A percentile compares a stretch with the other conserved stretches of the same genome.
Conservation (phyloP, 2,888 invertebrate genomes). For the Diplazon laetatorius region DNA sequence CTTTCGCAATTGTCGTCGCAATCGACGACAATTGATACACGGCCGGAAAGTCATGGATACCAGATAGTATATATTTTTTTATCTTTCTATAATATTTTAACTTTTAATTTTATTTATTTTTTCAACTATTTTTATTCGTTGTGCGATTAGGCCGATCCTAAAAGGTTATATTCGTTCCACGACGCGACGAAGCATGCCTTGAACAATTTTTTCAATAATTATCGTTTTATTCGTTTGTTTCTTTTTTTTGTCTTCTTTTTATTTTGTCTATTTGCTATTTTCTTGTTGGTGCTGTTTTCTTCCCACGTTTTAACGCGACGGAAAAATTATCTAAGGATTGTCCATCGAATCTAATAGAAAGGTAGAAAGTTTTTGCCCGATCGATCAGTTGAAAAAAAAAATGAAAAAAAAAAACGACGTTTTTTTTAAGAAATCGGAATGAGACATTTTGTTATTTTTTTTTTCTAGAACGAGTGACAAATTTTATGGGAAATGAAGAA, state of each 20-base stretch:
- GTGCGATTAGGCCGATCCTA: conserved; percentile 51
- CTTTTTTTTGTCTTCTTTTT: no score
- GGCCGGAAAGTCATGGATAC: conserved; percentile 11
- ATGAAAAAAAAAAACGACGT: no score
- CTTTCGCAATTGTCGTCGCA: conserved; percentile 9
- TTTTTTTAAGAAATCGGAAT: no score
- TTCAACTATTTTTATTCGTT: conserved; percentile 39
- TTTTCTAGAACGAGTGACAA: conserved; percentile 29
- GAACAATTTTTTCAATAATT: neutral
- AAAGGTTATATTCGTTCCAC: neutral
- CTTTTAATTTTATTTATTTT: neutral
- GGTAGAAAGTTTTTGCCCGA: conserved; percentile 22
- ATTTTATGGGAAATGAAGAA: no score
- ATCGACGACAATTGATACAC: conserved; percentile 25
- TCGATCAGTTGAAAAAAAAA: conserved; percentile 25
- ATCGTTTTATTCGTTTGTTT: neutral
- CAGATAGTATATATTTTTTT: no score
- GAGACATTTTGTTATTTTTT: neutral
- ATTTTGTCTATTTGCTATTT: no score
- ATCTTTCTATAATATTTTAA: no score
- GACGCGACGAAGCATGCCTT: conserved; percentile 4
- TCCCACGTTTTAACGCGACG: no score
- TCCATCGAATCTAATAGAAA: conserved; percentile 28
- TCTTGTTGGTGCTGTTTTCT: no score
- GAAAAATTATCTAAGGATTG: conserved; percentile 25